Conservation (phyloP, 2,888 invertebrate species). For the Acleris holmiana region DNA sequence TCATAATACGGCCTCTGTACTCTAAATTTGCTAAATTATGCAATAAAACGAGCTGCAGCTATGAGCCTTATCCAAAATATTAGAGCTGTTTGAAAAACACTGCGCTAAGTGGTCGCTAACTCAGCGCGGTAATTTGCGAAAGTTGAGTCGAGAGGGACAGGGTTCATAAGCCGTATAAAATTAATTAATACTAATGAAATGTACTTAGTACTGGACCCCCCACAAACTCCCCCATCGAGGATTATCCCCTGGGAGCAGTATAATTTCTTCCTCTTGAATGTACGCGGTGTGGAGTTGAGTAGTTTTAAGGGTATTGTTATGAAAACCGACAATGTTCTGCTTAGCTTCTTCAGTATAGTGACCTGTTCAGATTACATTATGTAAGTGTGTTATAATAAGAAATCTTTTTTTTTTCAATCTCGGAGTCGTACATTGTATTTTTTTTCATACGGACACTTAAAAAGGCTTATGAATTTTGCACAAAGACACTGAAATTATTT, state of each 20-base stretch:
- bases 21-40: no score
- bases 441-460: no score
- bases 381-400: no score
- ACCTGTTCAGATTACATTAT: neutral
- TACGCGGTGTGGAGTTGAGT: conserved; percentile 39
- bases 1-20: no score
- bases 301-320: conserved; percentile 45
- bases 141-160: conserved; percentile 31
- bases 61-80: neutral
- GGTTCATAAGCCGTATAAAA: conserved; percentile 53
- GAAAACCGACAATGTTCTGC: conserved; percentile 42
- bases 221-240: conserved; percentile 39
- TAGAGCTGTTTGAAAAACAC: conserved; percentile 10
- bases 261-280: conserved; percentile 59
- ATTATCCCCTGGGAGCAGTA: conserved; percentile 54
- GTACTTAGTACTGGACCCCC: conserved; percentile 48
- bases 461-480: no score
- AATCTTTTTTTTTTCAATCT: no score
- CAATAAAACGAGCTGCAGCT: no score
- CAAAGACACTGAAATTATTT: no score
- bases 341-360: conserved; percentile 3
- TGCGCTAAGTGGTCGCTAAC: conserved; percentile 29
- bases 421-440: no score
- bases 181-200: conserved; percentile 63
- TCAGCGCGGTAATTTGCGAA: conserved; percentile 24